These are phyloP conservation scores for Steinernema hermaphroditum DNA, from an alignment of 2,888 invertebrate species.

Conservation along the genomic window DNA sequence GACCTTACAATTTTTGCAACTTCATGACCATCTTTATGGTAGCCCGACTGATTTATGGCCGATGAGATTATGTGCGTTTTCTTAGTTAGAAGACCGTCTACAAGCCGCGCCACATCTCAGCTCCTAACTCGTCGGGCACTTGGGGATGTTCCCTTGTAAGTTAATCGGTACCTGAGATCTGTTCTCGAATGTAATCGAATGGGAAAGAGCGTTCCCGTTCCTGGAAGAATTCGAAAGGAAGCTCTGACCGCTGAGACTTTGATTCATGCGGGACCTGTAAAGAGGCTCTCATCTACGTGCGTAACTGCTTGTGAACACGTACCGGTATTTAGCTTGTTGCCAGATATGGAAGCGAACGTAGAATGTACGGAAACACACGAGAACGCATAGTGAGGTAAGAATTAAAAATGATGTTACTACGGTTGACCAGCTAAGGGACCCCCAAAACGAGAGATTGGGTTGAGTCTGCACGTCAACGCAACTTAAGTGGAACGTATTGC, in stretches of 20 bases:
- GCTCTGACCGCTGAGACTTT: conserved; percentile 50
- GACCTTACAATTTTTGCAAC: too few relatives aligned
- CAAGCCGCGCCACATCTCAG: too few relatives aligned
- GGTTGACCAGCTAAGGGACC: conserved; percentile 38
- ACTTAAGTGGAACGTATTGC: conserved; percentile 39
- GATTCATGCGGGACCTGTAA: conserved; percentile 49
- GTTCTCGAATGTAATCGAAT: conserved; percentile 36
- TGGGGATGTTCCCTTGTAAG: too few relatives aligned
- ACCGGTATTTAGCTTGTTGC: conserved; percentile 52
- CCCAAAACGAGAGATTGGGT: conserved; percentile 44
- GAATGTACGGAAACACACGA: conserved; percentile 40
- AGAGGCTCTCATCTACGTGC: neutral
- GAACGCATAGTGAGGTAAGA: conserved; percentile 34
- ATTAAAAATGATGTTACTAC: conserved; percentile 34
- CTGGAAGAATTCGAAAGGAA: conserved; percentile 45
- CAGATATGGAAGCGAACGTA: conserved; percentile 51
- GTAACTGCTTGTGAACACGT: neutral
- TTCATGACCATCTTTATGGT: too few relatives aligned
- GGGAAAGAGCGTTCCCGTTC: conserved; percentile 8
- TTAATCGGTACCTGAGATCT: conserved; percentile 15
- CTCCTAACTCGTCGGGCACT: too few relatives aligned
- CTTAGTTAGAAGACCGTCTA: too few relatives aligned
- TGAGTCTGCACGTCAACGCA: conserved; percentile 42
- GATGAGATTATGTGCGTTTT: too few relatives aligned
- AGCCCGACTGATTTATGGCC: too few relatives aligned